Evolutionary conservation across 92 coral and sea anemone genomes (phyloP).

Genomic region (Meandrina meandrites): DNA sequence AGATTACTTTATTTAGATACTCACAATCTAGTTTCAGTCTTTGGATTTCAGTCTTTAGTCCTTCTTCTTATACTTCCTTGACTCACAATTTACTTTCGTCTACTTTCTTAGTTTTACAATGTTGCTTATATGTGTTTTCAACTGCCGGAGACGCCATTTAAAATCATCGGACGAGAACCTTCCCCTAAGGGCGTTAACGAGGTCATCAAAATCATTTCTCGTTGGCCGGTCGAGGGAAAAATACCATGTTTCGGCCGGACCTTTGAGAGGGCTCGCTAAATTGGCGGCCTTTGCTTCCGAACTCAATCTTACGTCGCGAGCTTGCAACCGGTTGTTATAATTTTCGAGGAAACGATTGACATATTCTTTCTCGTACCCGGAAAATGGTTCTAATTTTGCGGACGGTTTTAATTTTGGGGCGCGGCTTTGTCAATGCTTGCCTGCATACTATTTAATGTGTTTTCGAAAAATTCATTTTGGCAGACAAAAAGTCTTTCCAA

Average conservation of each 20-base stretch:
- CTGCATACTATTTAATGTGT: too few species aligned
- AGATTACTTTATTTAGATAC: too few species aligned
- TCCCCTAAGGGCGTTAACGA: not conserved
- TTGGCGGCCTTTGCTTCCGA: not conserved
- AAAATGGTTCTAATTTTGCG: not conserved
- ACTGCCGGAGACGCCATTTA: not conserved
- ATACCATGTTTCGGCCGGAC: slow-evolving; percentile 8
- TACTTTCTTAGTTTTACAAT: too few species aligned
- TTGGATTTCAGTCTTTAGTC: too few species aligned
- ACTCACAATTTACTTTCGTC: too few species aligned
- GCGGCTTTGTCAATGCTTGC: too few species aligned
- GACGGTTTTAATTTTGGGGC: not conserved
- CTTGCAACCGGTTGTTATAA: not conserved
- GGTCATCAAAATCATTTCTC: not conserved
- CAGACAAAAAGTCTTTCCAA: too few species aligned
- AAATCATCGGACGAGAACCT: not conserved
- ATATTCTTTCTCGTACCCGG: not conserved
- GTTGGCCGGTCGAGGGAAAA: not conserved
- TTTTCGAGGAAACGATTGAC: slow-evolving; percentile 1
- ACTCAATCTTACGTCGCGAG: not conserved
- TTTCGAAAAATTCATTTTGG: too few species aligned
- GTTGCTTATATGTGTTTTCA: too few species aligned
- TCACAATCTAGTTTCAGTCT: too few species aligned
- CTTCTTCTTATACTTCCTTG: too few species aligned
- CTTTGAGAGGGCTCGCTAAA: not conserved